Base-by-base conservation (phyloP, 2,888 invertebrate genomes). In the Bugulina stolonifera region DNA sequence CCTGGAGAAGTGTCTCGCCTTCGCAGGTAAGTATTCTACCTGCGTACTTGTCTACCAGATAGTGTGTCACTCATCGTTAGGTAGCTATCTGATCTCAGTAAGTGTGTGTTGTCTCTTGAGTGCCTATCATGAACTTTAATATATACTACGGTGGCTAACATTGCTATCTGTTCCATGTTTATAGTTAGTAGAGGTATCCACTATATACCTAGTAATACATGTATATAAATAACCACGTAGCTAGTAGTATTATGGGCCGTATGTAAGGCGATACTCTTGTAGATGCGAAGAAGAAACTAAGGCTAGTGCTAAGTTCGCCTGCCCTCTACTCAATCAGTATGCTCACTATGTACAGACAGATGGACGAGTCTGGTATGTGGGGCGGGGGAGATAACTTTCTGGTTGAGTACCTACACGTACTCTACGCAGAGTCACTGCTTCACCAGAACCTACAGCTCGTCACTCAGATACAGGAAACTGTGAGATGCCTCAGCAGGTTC, bases 261-360 rank as follows among this genome's bases (percentile, higher is more conserved):
- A n/a, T n/a, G n/a, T n/a, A n/a, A n/a, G n/a, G n/a, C n/a, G n/a
- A n/a, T n/a, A n/a, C n/a, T n/a, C 43, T 57, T 57, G 23, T 27
- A 64, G 90, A 91, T 81, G 89, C 90, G 79, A 95, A 96, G 84
- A 90, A 93, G 76, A 96, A 96, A 81, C 86, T 98, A 74, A 89
- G 97, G 29, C 88, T 93, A 77, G 96, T 97, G 72, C 87, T 98
- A 43, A 93, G 95, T 75, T 92, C 91, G 77, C 92, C 93, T 0
- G 93, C 94, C 75, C 79, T 82, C 73, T 79, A 81, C 75, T 77
- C 77, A 69, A 64, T 64, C 27, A 64, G 64, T n/a, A 22, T 64
- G 27, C 22, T 64, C 25, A 29, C 32, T 32, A 64, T 64, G 64
- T 64, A 64, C 32, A 27, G 64, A 32, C 64, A 64, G 64, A 22